Base-by-base conservation (phyloP, 2,888 invertebrate species). In the Hedychridium roseum region DNA sequence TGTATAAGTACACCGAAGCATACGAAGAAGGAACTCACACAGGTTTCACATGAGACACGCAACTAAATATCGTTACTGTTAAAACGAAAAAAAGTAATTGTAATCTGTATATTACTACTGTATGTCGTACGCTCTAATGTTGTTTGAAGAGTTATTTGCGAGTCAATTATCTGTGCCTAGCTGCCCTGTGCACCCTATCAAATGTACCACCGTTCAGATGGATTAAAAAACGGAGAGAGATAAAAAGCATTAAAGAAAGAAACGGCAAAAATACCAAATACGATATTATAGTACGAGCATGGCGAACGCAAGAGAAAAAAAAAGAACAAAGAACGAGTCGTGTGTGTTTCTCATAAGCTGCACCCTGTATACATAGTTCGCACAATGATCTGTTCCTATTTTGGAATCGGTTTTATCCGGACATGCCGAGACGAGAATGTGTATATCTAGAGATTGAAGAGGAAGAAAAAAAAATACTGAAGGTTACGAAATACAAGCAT, bases 151-250 rank as follows among this genome's bases (percentile, higher is more conserved):
- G 76, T 83, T 82, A 83, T 83, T 83, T 83, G 83, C 79, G 78
- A 84, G 84, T 84, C 83, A 84, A 84, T 84, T 84, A 84, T 82
- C 83, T 83, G 84, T 84, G 84, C 84, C 84, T 84, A 79, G 78
- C 78, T 77, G 78, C 74, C 78, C 78, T 78, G 78, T 76, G 78
- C 78, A 78, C 78, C 76, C 73, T 74, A 78, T 74, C 74, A 79
- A 77, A 75, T 72, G 73, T 77, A 78, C 74, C 75, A 77, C 71
- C 75, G 71, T 77, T 76, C 75, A 72, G 70, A 77, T 71, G 68
- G 72, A 64, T 68, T 64, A 55, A 54, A 56, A 57, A 59, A 60
- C 47, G 60, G 43, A 27, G 47, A 38, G 39, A 7, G 12, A 55
- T 47, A 50, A 52, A 47, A 51, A 40, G 47, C 54, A 50, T 46